phyloP scores from a whole-genome alignment of 2,888 invertebrate genomes.

The Ophion obscuratus region DNA sequence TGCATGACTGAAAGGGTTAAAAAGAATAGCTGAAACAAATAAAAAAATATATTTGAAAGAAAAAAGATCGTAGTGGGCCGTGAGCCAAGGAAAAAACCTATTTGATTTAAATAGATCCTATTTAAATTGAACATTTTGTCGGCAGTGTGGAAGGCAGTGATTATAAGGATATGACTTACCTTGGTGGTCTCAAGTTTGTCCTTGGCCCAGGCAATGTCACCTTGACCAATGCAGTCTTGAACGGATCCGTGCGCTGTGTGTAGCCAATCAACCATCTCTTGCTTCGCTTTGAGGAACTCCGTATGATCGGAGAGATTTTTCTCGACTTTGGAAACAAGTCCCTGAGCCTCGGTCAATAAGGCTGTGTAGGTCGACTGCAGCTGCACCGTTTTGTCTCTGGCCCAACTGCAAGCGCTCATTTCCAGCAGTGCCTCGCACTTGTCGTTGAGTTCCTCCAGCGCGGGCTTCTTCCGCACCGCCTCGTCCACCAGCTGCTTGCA shows the following conservation, averaged over 20 bases:
- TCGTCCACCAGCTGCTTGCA: constrained; percentile 91
- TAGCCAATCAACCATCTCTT: constrained; percentile 93
- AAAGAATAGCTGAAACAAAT: too few species aligned
- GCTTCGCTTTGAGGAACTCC: constrained; percentile 94
- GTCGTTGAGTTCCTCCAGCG: constrained; percentile 93
- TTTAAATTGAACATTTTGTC: too few species aligned
- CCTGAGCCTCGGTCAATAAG: constrained; percentile 91
- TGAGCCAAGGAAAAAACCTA: too few species aligned
- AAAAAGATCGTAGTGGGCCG: too few species aligned
- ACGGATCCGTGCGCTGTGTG: constrained; percentile 92
- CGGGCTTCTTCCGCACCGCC: constrained; percentile 90
- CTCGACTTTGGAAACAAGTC: constrained; percentile 93
- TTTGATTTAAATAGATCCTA: too few species aligned
- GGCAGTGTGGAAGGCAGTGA: too few species aligned
- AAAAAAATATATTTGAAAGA: too few species aligned
- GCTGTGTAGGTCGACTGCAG: constrained; percentile 93
- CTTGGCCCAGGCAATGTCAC: constrained; percentile 90
- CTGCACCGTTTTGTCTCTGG: constrained; percentile 94
- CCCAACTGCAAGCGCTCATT: constrained; percentile 92
- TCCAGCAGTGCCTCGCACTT: constrained; percentile 95
- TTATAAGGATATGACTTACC: constrained; percentile 82
- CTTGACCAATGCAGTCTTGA: constrained; percentile 92
- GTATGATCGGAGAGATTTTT: constrained; percentile 96
- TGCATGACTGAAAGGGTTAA: too few species aligned
- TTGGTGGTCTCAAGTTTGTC: constrained; percentile 93